These are phyloP conservation scores for Oscheius onirici DNA, from an alignment of 2,888 invertebrate species.

Conservation along the genomic window DNA sequence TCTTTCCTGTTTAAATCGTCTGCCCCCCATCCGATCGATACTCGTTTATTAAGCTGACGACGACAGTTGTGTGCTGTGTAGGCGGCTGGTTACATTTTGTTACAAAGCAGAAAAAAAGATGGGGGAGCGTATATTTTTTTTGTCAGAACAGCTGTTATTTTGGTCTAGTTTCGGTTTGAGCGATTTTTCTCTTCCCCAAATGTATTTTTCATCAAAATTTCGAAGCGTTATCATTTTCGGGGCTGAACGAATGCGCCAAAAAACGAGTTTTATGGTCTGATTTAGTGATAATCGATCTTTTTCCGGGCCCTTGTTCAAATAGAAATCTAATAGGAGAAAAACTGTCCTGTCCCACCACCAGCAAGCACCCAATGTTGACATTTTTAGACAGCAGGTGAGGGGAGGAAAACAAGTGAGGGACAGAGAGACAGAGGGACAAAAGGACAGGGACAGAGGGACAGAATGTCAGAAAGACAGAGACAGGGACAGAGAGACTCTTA, in stretches of 20 bases:
- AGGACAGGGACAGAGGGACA: too few species aligned
- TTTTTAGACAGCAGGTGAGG: background rate
- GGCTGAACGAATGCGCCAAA: background rate
- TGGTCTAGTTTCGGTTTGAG: too few species aligned
- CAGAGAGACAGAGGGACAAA: too few species aligned
- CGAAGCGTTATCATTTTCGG: too few species aligned
- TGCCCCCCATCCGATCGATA: conserved; percentile 3
- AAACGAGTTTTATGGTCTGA: conserved; percentile 19
- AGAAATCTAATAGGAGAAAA: background rate
- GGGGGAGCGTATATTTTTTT: background rate
- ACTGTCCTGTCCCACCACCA: background rate
- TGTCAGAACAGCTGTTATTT: background rate
- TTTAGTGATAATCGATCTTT: conserved; percentile 3
- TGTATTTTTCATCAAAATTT: too few species aligned
- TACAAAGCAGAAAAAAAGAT: background rate
- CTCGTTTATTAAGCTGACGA: conserved; percentile 19
- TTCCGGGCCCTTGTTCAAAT: background rate
- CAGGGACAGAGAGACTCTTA: too few species aligned
- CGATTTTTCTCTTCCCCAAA: too few species aligned
- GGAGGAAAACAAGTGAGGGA: background rate
- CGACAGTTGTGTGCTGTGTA: background rate
- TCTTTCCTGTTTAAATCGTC: background rate
- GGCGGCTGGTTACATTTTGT: background rate
- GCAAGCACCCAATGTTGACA: background rate
- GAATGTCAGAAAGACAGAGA: too few species aligned